Evolutionary conservation across 2,113 vertebrate genomes (phyloP), one percentile per base, ranked within the genome.

Genomic region (Aegithalos caudatus): DNA sequence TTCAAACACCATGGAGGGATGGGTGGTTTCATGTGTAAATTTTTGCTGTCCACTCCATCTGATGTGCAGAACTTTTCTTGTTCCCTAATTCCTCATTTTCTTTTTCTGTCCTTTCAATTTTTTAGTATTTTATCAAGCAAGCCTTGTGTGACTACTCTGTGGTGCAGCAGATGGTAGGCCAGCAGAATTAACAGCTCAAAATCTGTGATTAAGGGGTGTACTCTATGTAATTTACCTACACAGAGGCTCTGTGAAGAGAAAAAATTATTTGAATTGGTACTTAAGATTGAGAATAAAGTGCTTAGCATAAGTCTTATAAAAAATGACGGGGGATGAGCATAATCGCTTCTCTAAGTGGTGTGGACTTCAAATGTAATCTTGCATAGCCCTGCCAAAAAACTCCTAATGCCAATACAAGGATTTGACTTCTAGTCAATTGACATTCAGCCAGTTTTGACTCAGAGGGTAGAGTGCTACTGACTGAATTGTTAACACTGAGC

Each of bases 371-470:
- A 90, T 44, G 56, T 67, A 81, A 74, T 92, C 37, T 66, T 91
- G 62, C 64, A 83, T 48, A 81, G 79, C 29, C 64, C 76, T 95
- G 93, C 90, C 90, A 86, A 74, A 90, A n/a, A 77, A 12, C 40
- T 85, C 7, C 61, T 66, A 90, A 86, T 90, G 88, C 93, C 79
- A 88, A 45, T 86, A 86, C 83, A 89, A 74, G 65, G 57, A 79
- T 91, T 94, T 95, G 88, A 95, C 72, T 88, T 88, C 67, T 62
- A 92, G 76, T 94, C 83, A 95, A 20, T 92, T 97, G 95, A 93
- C 67, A 84, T 86, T 81, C 33, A 76, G 83, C 94, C 89, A 91
- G 83, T 94, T 95, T 96, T 96, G 89, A 92, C 86, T 95, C 91
- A 79, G 86, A 95, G 83, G 77, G 65, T 95, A 94, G 81, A 91